phyloP scores from a whole-genome alignment of 1,140 invertebrate genomes.

The Drosophila prosaltans region DNA sequence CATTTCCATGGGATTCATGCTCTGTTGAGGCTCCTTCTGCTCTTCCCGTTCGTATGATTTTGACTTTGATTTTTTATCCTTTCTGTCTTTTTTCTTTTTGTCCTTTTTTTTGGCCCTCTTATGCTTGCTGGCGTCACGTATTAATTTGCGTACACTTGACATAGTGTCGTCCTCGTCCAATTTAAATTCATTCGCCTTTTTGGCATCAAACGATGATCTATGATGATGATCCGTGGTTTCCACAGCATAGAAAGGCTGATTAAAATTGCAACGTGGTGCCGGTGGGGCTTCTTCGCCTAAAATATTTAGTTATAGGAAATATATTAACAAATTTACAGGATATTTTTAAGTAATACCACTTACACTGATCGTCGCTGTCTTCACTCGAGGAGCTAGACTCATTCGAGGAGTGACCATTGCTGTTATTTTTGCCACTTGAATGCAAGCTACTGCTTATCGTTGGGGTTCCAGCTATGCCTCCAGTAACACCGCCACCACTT shows the following conservation, averaged over 20 bases:
- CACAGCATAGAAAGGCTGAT: conserved; percentile 83
- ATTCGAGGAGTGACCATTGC: conserved; percentile 40
- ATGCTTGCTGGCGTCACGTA: conserved; percentile 91
- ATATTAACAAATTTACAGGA: no score
- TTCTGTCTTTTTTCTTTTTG: conserved; percentile 85
- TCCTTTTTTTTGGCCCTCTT: conserved; percentile 89
- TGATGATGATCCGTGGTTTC: conserved; percentile 67
- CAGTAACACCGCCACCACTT: background rate
- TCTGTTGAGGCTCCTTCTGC: background rate
- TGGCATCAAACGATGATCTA: conserved; percentile 51
- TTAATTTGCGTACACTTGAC: conserved; percentile 91
- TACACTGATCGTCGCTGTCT: conserved; percentile 51
- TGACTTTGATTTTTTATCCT: conserved; percentile 85
- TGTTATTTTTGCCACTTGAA: background rate
- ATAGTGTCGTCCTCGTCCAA: conserved; percentile 92
- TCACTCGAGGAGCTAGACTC: conserved; percentile 63
- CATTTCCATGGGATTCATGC: conserved; percentile 66
- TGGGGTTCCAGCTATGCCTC: conserved; percentile 23
- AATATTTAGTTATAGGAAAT: background rate
- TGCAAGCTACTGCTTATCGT: background rate
- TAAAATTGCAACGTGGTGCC: conserved; percentile 31
- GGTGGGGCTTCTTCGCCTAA: conserved; percentile 64
- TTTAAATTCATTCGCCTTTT: conserved; percentile 83
- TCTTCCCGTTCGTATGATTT: conserved; percentile 83
- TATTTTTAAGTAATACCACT: conserved; percentile 26